Evolutionary conservation across 2,113 vertebrate genomes (phyloP).

Genomic region (Zapus hudsonius): DNA sequence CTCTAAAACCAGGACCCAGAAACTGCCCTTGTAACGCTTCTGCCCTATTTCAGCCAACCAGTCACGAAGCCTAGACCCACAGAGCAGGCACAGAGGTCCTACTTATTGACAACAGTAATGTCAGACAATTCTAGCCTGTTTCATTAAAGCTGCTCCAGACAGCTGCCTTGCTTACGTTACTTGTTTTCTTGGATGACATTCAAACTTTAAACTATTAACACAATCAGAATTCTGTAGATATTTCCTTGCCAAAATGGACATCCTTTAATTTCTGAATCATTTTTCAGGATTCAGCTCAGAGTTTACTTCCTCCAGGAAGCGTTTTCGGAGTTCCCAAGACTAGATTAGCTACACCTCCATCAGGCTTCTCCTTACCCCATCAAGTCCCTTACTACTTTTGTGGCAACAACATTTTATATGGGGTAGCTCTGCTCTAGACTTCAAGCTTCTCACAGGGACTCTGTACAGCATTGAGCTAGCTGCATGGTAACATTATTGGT

Average conservation of each 20-base stretch:
- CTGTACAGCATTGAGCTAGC: background rate
- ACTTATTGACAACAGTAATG: background rate
- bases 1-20: background rate
- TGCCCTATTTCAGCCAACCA: background rate
- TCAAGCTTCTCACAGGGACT: background rate
- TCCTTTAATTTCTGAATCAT: background rate
- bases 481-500: background rate
- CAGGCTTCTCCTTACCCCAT: background rate
- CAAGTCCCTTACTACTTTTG: background rate
- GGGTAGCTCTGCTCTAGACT: background rate
- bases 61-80: background rate
- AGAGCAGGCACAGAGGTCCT: background rate
- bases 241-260: background rate
- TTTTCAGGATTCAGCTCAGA: slow-evolving; percentile 31
- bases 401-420: background rate
- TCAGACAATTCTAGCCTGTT: background rate
- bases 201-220: background rate
- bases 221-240: background rate
- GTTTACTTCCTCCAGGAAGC: background rate
- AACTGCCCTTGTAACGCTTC: background rate
- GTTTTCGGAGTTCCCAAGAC: slow-evolving; percentile 19
- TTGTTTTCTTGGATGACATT: background rate
- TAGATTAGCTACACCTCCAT: background rate
- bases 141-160: too few species aligned
- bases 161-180: slow-evolving; percentile 47